Base-by-base conservation (phyloP, 2,888 invertebrate species). In the Tinea trinotella region DNA sequence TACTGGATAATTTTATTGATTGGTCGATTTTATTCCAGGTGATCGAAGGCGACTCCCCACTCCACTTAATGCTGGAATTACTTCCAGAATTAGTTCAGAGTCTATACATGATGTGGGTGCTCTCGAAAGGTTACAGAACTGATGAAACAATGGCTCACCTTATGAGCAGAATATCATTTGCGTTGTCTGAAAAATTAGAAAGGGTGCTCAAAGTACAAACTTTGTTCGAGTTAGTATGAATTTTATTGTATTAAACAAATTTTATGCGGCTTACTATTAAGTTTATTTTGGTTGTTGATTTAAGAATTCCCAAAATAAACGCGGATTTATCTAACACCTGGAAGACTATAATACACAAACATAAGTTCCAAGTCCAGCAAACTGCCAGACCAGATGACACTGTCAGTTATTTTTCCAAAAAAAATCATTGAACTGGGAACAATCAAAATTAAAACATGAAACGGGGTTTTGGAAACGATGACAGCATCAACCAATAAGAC, bases 71-170 rank as follows among this genome's bases (percentile, higher is more conserved):
- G 15, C 88, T 89, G 9, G 90, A 93, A 36, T 88, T 91, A 3
- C 87, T 97, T 19, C 93, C 94, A 0, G 89, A 91, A 55, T 77
- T 97, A 58, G 93, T 96, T 84, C 93, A 95, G 59, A 94, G 95
- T 1, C 74, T 97, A 35, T 91, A 93, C 62, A 92, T 97, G 88
- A 93, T 97, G 66, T 97, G 97, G 97, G 92, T 96, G 52, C 88
- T 97, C 54, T 97, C 97, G 0, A 85, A 90, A 53, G 94, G 95
- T 64, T 97, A 94, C 70, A 91, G 93, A 57, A 90, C 87, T 0
- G 97, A 97, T 66, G 93, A 94, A 57, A 89, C 92, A 56, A 96
- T 97, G 96, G 90, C 94, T 19, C 90, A 93, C 0, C 81, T 98
- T 1, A 87, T 97, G 68, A 90, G 92, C 57, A 89, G 94, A 62